A percentile compares a stretch with the other conserved stretches of the same genome.
These are phyloP conservation scores for Leptinotarsa peninsularis DNA, from an alignment of 2,888 invertebrate genomes.

Conservation along the genomic window DNA sequence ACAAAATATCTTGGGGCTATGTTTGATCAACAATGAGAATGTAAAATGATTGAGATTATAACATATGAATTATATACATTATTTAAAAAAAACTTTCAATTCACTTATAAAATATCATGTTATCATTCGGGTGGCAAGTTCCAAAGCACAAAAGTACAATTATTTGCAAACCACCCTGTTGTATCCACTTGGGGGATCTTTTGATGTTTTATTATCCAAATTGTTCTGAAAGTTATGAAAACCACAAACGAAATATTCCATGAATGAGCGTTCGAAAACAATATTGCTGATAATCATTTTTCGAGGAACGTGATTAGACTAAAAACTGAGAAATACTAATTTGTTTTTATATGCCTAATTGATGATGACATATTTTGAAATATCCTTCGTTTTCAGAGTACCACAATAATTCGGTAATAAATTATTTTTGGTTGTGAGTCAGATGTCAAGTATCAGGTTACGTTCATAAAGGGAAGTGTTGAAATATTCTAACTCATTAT, in stretches of 20 bases:
- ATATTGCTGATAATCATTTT: slow-evolving; percentile 3
- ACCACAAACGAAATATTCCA: neutral
- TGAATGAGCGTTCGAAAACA: neutral
- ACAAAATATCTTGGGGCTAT: too few relatives aligned
- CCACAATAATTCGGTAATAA: neutral
- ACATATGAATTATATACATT: too few relatives aligned
- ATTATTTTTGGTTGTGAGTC: slow-evolving; percentile 1
- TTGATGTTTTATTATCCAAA: neutral
- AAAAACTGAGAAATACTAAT: slow-evolving; percentile 10
- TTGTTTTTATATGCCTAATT: neutral
- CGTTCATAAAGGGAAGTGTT: neutral
- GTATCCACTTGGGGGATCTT: neutral
- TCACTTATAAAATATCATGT: too few relatives aligned
- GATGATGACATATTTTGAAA: slow-evolving; percentile 1
- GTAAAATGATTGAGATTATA: too few relatives aligned
- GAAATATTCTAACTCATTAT: neutral
- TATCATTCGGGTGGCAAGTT: too few relatives aligned
- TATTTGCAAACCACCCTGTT: too few relatives aligned
- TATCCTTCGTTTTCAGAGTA: neutral
- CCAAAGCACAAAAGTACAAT: too few relatives aligned
- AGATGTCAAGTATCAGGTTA: neutral
- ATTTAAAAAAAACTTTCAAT: too few relatives aligned
- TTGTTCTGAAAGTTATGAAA: neutral
- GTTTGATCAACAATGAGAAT: too few relatives aligned
- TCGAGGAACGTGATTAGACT: slow-evolving; percentile 5